Evolutionary conservation across 2,113 vertebrate species (phyloP).

Genomic region (Dermatemys mawii): DNA sequence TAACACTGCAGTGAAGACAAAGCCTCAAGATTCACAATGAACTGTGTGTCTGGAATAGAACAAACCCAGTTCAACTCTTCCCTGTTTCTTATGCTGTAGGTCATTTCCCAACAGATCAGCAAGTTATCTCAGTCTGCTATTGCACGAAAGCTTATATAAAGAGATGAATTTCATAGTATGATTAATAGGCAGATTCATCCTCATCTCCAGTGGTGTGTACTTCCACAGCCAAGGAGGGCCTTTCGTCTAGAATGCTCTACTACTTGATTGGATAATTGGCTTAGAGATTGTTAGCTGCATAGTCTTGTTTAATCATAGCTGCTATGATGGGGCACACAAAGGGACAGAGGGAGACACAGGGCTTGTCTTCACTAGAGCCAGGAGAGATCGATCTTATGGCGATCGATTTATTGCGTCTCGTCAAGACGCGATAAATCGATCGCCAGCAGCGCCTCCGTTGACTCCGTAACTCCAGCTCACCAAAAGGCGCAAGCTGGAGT

Average conservation of each 20-base stretch:
- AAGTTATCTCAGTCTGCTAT: neutral
- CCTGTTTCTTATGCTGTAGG: neutral
- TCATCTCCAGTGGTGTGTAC: neutral
- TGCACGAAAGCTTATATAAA: neutral
- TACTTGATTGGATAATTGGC: neutral
- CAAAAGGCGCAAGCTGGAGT: too few species aligned
- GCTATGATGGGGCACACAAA: neutral
- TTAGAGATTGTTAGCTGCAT: neutral
- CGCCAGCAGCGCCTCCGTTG: too few species aligned
- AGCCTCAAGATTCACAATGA: neutral
- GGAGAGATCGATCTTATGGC: too few species aligned
- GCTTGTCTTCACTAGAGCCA: too few species aligned
- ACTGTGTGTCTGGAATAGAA: neutral
- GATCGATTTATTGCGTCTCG: too few species aligned
- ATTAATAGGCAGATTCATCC: neutral
- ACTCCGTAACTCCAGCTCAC: too few species aligned
- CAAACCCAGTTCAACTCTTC: neutral
- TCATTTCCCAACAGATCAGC: neutral
- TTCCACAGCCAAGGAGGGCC: neutral
- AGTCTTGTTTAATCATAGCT: neutral
- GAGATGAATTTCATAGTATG: neutral
- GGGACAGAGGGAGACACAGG: neutral
- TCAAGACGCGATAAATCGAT: too few species aligned
- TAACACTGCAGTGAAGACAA: neutral
- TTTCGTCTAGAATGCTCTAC: neutral